These are phyloP conservation scores for Candoia aspera DNA, from an alignment of 2,113 vertebrate genomes.

Conservation along the genomic window DNA sequence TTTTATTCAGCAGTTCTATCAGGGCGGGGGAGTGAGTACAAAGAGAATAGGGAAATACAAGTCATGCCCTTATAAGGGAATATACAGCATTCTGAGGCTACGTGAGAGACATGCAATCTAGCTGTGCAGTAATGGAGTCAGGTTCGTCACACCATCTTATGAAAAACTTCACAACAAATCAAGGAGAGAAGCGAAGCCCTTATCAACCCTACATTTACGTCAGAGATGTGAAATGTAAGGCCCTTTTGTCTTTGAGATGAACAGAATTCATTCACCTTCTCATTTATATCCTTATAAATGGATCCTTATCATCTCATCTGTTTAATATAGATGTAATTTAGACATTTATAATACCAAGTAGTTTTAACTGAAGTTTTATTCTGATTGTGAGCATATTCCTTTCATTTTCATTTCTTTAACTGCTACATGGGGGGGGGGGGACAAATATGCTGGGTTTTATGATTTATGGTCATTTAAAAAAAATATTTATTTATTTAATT, in stretches of 20 bases:
- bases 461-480: no score
- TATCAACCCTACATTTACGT: not conserved
- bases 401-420: slow-evolving; percentile 9
- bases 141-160: no score
- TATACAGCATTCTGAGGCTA: no score
- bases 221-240: slow-evolving; percentile 19
- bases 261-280: slow-evolving; percentile 31
- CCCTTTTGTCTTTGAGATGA: slow-evolving; percentile 31
- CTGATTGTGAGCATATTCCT: slow-evolving; percentile 9
- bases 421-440: not conserved
- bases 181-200: not conserved
- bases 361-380: slow-evolving; percentile 30
- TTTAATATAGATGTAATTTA: slow-evolving; percentile 42
- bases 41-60: no score
- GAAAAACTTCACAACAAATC: not conserved
- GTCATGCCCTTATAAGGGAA: no score
- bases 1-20: no score
- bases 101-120: no score
- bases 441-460: not conserved
- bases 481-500: not conserved
- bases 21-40: no score
- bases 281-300: slow-evolving; percentile 55
- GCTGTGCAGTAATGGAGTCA: no score
- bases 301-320: slow-evolving; percentile 42
- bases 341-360: slow-evolving; percentile 27